These are phyloP conservation scores for Ibidorhyncha struthersii DNA, from an alignment of 2,113 vertebrate species.

Conservation along the genomic window DNA sequence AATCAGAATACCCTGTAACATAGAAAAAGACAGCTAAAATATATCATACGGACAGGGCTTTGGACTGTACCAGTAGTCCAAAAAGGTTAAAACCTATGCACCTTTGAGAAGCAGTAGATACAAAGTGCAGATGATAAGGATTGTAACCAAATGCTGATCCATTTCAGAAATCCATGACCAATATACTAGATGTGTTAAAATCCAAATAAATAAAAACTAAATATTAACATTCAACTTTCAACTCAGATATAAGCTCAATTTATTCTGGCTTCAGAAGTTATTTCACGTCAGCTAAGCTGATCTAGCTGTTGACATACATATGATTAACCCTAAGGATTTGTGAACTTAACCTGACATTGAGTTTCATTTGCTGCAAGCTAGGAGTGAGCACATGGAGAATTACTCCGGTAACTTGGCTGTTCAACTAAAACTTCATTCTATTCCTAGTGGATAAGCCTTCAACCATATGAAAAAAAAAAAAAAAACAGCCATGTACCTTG, in stretches of 20 bases:
- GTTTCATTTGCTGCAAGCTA: neutral
- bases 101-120: neutral
- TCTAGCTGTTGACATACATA: neutral
- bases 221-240: neutral
- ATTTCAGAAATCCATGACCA: neutral
- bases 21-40: neutral
- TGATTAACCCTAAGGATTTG: neutral
- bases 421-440: neutral
- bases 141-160: neutral
- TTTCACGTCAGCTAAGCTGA: neutral
- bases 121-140: neutral
- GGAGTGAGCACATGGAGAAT: conserved; percentile 15
- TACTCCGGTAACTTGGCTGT: neutral
- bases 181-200: neutral
- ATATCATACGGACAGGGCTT: neutral
- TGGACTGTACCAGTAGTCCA: neutral
- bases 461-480: neutral
- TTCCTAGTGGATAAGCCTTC: neutral
- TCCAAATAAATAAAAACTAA: neutral
- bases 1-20: neutral
- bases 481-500: neutral
- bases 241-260: neutral
- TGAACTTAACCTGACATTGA: conserved; percentile 3
- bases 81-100: neutral
- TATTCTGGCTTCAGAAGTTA: neutral